Conservation (phyloP, 2,113 vertebrate species). For the Indicator indicator region DNA sequence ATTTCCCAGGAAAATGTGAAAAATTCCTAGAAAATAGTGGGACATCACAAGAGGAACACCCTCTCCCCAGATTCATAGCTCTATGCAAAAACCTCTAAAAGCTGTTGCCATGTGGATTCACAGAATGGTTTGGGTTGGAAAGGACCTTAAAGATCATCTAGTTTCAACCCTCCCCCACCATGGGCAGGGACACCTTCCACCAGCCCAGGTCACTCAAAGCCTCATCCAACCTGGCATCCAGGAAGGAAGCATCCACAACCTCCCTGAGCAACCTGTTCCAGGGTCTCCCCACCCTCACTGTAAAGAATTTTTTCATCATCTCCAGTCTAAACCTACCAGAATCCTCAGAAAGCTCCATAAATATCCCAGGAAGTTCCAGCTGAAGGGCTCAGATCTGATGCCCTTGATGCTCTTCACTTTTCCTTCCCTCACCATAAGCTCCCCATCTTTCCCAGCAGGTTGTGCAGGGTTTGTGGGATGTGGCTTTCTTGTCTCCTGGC, state of each 20-base stretch:
- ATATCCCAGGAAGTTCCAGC: neutral
- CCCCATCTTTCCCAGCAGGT: neutral
- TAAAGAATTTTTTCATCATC: too few species aligned
- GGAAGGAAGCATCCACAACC: too few species aligned
- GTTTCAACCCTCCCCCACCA: too few species aligned
- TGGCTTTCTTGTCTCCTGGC: neutral
- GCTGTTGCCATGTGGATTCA: neutral
- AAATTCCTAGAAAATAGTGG: neutral
- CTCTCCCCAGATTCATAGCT: neutral
- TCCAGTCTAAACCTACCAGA: too few species aligned
- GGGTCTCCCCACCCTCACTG: too few species aligned
- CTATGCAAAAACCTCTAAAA: accelerated
- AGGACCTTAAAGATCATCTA: too few species aligned
- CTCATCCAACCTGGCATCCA: too few species aligned
- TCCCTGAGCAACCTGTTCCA: too few species aligned
- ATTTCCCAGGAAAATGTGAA: neutral
- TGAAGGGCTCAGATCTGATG: accelerated
- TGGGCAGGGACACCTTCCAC: too few species aligned
- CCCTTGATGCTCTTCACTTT: neutral
- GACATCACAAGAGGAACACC: accelerated
- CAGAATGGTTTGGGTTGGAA: too few species aligned
- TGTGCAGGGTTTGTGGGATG: accelerated
- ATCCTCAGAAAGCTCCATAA: neutral
- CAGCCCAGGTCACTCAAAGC: too few species aligned
- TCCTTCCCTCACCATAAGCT: neutral